phyloP scores from a whole-genome alignment of 2,797 vertebrate genomes.

The Halcyon leucocephala region DNA sequence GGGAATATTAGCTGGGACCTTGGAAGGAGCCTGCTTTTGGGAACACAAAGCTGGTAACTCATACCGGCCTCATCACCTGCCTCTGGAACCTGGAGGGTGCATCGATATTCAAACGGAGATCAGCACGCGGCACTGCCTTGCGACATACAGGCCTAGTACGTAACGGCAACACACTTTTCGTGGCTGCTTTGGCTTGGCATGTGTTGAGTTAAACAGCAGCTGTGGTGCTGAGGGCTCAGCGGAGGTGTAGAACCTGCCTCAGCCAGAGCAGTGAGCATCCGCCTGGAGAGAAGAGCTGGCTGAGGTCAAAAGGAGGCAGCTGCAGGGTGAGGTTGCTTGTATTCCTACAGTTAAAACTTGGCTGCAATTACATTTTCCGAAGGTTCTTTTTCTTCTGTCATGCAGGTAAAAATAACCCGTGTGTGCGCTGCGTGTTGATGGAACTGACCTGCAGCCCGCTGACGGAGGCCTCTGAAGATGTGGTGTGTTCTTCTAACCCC shows the following conservation, averaged over 20 bases:
- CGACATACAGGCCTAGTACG: constrained; percentile 92
- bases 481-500: constrained; percentile 85
- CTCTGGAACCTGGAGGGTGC: constrained; percentile 88
- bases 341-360: background rate
- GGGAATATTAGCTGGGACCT: constrained; percentile 90
- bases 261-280: background rate
- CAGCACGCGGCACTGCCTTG: constrained; percentile 91
- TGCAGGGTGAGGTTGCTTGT: background rate
- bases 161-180: accelerated
- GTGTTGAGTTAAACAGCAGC: background rate
- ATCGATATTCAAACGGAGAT: constrained; percentile 91
- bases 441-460: constrained; percentile 84
- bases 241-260: background rate
- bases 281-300: accelerated
- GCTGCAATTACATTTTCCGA: background rate
- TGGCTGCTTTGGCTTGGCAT: background rate
- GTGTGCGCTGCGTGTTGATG: constrained; percentile 90
- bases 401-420: constrained; percentile 87
- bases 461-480: constrained; percentile 75
- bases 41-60: constrained; percentile 83
- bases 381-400: background rate
- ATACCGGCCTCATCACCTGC: constrained; percentile 88
- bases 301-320: background rate
- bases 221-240: background rate
- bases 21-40: constrained; percentile 95